Evolutionary conservation across 2,113 vertebrate species (phyloP).

Genomic region (Chunga burmeisteri): DNA sequence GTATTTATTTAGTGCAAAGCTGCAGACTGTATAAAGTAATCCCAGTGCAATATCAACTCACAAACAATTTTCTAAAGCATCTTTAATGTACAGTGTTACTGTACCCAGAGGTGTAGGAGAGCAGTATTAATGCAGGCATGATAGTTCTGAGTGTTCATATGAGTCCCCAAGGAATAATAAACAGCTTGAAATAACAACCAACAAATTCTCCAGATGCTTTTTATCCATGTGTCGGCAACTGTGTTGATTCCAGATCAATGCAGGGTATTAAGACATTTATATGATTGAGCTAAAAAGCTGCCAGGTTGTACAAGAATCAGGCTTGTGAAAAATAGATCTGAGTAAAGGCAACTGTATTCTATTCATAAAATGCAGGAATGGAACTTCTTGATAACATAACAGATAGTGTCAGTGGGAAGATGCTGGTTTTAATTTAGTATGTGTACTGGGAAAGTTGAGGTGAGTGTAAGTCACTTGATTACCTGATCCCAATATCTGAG

Average conservation of each 20-base stretch:
- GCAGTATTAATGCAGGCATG: background rate
- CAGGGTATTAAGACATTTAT: conserved; percentile 40
- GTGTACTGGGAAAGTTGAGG: background rate
- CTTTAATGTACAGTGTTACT: conserved; percentile 27
- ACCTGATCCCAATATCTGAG: background rate
- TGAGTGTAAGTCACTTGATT: background rate
- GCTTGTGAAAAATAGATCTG: background rate
- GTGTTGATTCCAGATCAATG: conserved; percentile 55
- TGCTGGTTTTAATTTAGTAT: background rate
- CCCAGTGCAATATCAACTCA: conserved; percentile 17
- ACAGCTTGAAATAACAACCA: conserved; percentile 61
- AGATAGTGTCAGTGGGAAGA: background rate
- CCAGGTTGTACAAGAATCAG: background rate
- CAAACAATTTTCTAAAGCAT: conserved; percentile 54
- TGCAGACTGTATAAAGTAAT: background rate
- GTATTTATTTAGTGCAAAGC: conserved; percentile 31
- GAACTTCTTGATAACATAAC: background rate
- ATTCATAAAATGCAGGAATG: background rate
- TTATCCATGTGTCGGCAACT: conserved; percentile 2
- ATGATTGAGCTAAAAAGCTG: conserved; percentile 30
- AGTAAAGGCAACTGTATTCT: background rate
- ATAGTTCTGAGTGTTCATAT: background rate
- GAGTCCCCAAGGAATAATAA: conserved; percentile 57
- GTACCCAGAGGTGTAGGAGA: conserved; percentile 46
- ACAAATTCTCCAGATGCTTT: conserved; percentile 37